Base-by-base conservation (phyloP, 2,113 vertebrate genomes). In the Chaetodon auriga region DNA sequence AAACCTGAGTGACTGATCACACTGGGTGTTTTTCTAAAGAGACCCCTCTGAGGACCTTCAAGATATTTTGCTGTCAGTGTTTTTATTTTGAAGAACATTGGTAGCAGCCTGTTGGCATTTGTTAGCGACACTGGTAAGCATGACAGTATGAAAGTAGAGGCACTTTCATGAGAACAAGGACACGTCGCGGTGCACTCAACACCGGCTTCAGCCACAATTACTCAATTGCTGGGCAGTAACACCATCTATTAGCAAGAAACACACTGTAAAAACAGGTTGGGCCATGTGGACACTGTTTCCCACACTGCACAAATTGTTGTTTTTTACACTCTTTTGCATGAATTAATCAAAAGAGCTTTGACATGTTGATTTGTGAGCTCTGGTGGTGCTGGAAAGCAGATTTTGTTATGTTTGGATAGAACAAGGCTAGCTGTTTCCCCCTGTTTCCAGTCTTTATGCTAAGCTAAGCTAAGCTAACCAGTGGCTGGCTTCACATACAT, bases 1-100 rank as follows among this genome's bases (percentile, higher is more conserved):
- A 62, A 58, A 61, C 76, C 63, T n/a, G 68, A 78, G 72, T 30
- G 9, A 75, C 75, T 25, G 61, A 81, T 70, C 69, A 68, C 8
- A 64, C 76, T 10, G 25, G 23, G 25, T 36, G 41, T 80, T 72
- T 45, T 48, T 45, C 60, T 14, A 14, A 73, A 57, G 21, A 43
- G 51, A 60, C 15, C 16, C 35, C 76, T 58, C 49, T 9, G 23
- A 82, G 64, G 86, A 65, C 53, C 23, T 76, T 61, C 18, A 25
- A 46, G 43, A 76, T 77, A 25, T 68, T 64, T 68, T 41, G 8
- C 30, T 5, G 16, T 66, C 70, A 41, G 46, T 81, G 36, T 15
- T 85, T 70, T 71, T 30, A n/a, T 46, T 68, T 43, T 49, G 23
- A 78, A 30, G 46, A 61, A 46, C 61, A 38, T 9, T n/a, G 8